A percentile compares a stretch with the other conserved stretches of the same genome.
phyloP scores from a whole-genome alignment of 53 echinoderm and acorn worm genomes.

The Mesocentrotus franciscanus region DNA sequence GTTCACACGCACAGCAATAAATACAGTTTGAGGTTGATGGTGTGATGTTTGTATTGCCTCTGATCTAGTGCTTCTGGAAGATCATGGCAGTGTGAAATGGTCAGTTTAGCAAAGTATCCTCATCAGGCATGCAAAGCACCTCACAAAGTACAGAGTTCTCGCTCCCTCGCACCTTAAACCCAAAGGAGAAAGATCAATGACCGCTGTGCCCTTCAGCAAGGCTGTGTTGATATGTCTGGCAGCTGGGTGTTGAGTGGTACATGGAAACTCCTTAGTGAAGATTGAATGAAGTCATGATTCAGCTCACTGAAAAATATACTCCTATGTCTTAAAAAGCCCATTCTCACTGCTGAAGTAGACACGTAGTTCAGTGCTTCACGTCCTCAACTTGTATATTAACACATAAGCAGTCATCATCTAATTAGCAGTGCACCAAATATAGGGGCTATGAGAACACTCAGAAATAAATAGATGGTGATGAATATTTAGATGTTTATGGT shows the following conservation, averaged over 20 bases:
- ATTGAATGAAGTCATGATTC: not conserved
- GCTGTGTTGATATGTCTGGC: conserved; percentile 20
- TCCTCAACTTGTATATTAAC: not conserved
- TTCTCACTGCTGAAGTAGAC: not conserved
- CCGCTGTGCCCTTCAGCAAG: not conserved
- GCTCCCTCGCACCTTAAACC: not conserved
- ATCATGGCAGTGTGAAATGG: conserved; percentile 24
- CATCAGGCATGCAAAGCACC: not conserved
- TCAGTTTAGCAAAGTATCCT: not conserved
- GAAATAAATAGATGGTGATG: not conserved
- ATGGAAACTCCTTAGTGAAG: not conserved
- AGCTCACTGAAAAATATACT: not conserved
- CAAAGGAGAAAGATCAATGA: not conserved
- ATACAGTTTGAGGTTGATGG: not conserved
- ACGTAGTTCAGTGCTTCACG: not conserved
- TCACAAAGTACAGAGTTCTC: not conserved
- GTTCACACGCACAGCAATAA: conserved; percentile 5
- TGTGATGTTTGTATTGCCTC: conserved; percentile 4
- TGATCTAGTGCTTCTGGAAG: not conserved
- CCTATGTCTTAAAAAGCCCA: not conserved
- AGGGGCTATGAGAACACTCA: not conserved
- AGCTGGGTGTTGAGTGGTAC: not conserved
- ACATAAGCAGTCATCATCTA: not conserved
- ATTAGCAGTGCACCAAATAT: not conserved
- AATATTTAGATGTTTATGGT: not conserved